Evolutionary conservation across 2,113 vertebrate genomes (phyloP).

Genomic region (Coturnix japonica): DNA sequence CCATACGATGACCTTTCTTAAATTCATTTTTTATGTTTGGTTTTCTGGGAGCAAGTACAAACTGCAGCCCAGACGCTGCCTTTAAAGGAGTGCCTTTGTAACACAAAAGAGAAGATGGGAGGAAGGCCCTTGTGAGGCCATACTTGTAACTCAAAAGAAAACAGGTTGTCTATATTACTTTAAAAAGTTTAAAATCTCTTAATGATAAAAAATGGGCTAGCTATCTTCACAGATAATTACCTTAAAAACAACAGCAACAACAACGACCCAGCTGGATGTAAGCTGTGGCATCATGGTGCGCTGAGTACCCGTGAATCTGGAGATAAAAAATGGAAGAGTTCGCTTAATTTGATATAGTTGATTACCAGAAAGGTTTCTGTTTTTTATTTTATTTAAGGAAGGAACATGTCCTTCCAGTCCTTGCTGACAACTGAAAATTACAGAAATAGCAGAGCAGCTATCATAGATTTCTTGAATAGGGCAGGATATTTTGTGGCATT

Average conservation of each 20-base stretch:
- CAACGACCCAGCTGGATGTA: background rate
- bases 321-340: background rate
- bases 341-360: background rate
- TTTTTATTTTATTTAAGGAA: background rate
- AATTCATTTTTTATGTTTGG: slow-evolving; percentile 58
- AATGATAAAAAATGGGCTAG: background rate
- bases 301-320: background rate
- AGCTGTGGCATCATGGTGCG: background rate
- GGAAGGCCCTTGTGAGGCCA: background rate
- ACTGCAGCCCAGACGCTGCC: background rate
- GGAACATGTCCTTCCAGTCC: background rate
- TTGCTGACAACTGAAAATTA: background rate
- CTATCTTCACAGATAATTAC: background rate
- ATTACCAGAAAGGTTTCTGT: background rate
- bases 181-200: background rate
- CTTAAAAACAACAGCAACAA: background rate
- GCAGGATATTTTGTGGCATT: background rate
- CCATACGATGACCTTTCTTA: slow-evolving; percentile 56
- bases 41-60: background rate
- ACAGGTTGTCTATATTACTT: background rate
- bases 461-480: background rate
- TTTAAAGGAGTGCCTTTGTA: slow-evolving; percentile 15
- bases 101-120: background rate
- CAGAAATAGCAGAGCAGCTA: background rate
- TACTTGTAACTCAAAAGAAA: background rate